Evolutionary conservation across 2,888 invertebrate species (phyloP), one percentile per base, ranked within the genome.

Genomic region (Ochlodes sylvanus): DNA sequence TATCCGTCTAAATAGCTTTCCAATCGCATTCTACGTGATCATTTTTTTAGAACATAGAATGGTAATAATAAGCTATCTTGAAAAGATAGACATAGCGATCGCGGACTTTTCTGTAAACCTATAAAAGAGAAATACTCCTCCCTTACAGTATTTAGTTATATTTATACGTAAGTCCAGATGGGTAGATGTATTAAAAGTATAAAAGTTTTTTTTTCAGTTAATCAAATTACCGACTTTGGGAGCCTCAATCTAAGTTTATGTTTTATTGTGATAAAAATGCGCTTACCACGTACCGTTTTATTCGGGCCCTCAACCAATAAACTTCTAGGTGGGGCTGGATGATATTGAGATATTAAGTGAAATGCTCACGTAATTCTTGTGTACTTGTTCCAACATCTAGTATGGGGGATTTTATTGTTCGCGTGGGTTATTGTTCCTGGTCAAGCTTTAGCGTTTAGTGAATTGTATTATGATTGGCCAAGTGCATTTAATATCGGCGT

Each of bases 211-310:
- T 56, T 47, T 34, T 10, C 47, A 47, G 64, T 64, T 64, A 57
- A 64, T 64, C 64, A 19, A 44, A 64, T 64, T 54, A 64, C 56
- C 44, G 34, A 12, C 56, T 62, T 34, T 47, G 34, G 32, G 47
- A 27, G 27, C 56, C 32, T n/a, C 47, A 44, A 32, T 34, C 44
- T 57, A 56, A 57, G 64, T 47, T 47, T 64, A 47, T 64, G 64
- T 64, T 64, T 64, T 57, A 64, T 47, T 57, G 56, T 56, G 64
- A 57, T 47, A 64, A 64, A 64, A 64, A 64, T 64, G 56, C 56
- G 64, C 56, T 57, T 15, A 42, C n/a, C 56, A 32, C 63, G 44
- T 47, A 34, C 32, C 14, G 34, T 44, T 14, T 64, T 64, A 64
- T 64, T 64, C 34, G 64, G 56, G 56, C 7, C 21, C 57, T 58